Conservation (phyloP, 2,888 invertebrate species). For the Thymelicus sylvestris region DNA sequence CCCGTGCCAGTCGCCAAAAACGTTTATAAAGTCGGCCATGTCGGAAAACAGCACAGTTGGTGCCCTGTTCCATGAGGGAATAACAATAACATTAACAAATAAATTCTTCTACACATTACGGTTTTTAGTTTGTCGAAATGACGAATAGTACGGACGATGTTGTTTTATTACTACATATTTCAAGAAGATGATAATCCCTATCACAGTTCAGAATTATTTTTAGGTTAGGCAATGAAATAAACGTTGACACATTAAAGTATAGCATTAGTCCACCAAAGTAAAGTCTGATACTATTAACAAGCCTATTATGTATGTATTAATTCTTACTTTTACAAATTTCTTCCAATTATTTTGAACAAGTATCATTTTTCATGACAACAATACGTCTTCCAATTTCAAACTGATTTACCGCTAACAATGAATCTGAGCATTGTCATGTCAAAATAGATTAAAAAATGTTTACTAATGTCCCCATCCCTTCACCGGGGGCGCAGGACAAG, state of each 20-base stretch:
- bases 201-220: too few species aligned
- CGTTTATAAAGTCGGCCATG: constrained; percentile 70
- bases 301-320: not conserved
- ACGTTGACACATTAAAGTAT: too few species aligned
- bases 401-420: constrained; percentile 35
- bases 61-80: constrained; percentile 36
- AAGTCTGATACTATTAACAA: not conserved
- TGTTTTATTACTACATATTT: too few species aligned
- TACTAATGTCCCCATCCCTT: constrained; percentile 65
- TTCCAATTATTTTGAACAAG: not conserved
- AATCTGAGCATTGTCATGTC: constrained; percentile 40
- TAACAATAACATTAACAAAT: not conserved
- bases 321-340: not conserved
- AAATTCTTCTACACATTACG: constrained; percentile 1
- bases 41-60: constrained; percentile 62
- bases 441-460: constrained; percentile 44
- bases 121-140: too few species aligned
- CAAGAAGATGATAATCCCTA: too few species aligned
- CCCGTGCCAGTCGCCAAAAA: constrained; percentile 38
- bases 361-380: constrained; percentile 22
- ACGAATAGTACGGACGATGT: too few species aligned
- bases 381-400: constrained; percentile 34
- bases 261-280: too few species aligned
- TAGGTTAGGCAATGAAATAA: too few species aligned
- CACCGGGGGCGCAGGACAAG: constrained; percentile 61